Base-by-base conservation (phyloP, 2,888 invertebrate species). In the Drosophila mayaguana region DNA sequence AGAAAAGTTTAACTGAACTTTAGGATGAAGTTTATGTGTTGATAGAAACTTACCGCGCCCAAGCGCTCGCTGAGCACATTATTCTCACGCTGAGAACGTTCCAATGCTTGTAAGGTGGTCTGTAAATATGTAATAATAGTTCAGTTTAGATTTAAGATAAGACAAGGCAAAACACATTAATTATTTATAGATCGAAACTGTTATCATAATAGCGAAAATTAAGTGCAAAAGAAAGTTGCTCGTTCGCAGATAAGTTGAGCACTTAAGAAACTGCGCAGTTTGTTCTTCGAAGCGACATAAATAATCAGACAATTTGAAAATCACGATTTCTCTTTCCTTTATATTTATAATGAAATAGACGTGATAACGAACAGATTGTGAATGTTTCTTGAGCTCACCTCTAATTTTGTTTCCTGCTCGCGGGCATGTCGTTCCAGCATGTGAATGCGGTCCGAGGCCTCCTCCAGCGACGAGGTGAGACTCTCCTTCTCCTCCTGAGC, bases 401-500 rank as follows among this genome's bases (percentile, higher is more conserved):
- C 91, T 77, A 93, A 84, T 88, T 92, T 92, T 65, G 91, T 91
- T 91, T 97, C 97, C 93, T 97, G 96, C 93, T 97, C 97, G 79
- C 96, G 94, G 54, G 96, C 94, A 91, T 97, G 96, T 83, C 96
- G 95, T 92, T 98, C 98, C 83, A 98, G 94, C 84, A 97, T 95
- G 83, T 96, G 93, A 86, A 98, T 97, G 91, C 97, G 95, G 93
- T 98, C 98, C 62, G 97, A 96, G 43, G 98, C 96, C 92, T 98
- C 98, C 76, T 98, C 98, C 65, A 98, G 94, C 69, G 97, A 96
- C 57, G 95, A 95, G 57, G 95, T 94, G 60, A 98, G 94, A 72
- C 95, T 95, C 72, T 98, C 97, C 81, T 97, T 95, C 92, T 98
- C 98, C 69, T 96, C 95, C 18, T 96, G 94, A 9, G 97, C 94